Conservation (phyloP, 2,888 invertebrate genomes). For the Polyploca ridens region DNA sequence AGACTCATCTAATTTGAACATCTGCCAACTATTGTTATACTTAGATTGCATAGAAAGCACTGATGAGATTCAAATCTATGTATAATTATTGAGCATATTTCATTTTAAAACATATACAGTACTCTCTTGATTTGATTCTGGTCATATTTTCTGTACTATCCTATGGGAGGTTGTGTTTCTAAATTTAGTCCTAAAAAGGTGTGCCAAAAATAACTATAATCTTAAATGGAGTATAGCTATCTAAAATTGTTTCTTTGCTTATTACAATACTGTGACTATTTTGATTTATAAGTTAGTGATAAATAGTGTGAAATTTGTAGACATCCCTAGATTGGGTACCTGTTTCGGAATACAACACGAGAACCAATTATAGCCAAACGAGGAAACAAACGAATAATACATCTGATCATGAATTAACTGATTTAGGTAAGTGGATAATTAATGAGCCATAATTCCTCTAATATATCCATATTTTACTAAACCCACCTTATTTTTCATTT, state of each 20-base stretch:
- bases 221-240: conserved; percentile 9
- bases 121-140: background rate
- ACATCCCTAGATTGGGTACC: conserved; percentile 83
- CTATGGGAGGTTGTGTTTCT: conserved; percentile 81
- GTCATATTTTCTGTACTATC: conserved; percentile 24
- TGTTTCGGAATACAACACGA: conserved; percentile 79
- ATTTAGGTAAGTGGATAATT: conserved; percentile 67
- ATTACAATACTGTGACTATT: conserved; percentile 10
- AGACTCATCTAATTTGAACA: conserved; percentile 66
- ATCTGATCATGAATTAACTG: conserved; percentile 77
- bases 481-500: conserved; percentile 32
- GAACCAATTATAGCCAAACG: conserved; percentile 76
- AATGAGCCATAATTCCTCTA: background rate
- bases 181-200: conserved; percentile 77
- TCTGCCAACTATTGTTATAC: conserved; percentile 61
- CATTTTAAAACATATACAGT: background rate
- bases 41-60: conserved; percentile 34
- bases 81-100: background rate
- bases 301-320: conserved; percentile 54
- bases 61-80: conserved; percentile 14
- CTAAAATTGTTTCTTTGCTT: conserved; percentile 11
- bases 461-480: background rate
- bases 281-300: conserved; percentile 9
- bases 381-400: conserved; percentile 78
- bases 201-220: conserved; percentile 37